Evolutionary conservation across 1,140 invertebrate species (phyloP).

Genomic region (Hyles euphorbiae): DNA sequence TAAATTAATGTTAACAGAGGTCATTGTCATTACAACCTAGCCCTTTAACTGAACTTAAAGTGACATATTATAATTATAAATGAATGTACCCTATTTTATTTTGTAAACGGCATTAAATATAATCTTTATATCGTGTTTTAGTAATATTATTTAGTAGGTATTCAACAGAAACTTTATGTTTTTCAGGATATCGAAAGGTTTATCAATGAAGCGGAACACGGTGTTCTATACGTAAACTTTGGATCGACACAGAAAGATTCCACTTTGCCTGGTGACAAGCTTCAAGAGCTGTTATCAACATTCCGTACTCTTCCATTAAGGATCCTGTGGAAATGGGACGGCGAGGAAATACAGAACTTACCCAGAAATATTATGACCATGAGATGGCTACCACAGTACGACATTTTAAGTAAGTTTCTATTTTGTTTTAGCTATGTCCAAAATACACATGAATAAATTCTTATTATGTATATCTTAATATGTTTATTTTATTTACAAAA

Average conservation of each 20-base stretch:
- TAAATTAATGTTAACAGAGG: too few species aligned
- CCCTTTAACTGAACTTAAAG: too few species aligned
- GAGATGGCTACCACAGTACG: slow-evolving; percentile 80
- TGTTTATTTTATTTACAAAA: too few species aligned
- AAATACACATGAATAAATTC: too few species aligned
- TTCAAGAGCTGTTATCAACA: slow-evolving; percentile 76
- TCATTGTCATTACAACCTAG: too few species aligned
- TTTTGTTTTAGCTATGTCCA: too few species aligned
- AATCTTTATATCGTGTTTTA: too few species aligned
- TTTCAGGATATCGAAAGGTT: slow-evolving; percentile 77
- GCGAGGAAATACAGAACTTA: slow-evolving; percentile 51
- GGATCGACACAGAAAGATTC: slow-evolving; percentile 75
- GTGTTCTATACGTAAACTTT: slow-evolving; percentile 80
- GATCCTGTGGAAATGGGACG: slow-evolving; percentile 79
- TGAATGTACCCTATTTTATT: too few species aligned
- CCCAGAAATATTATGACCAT: slow-evolving; percentile 78
- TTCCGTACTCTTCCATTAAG: slow-evolving; percentile 72
- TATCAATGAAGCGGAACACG: slow-evolving; percentile 77
- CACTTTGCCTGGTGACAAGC: slow-evolving; percentile 77
- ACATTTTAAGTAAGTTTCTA: slow-evolving; percentile 76
- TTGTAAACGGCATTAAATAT: too few species aligned
- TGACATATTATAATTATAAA: too few species aligned
- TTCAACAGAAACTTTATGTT: neutral
- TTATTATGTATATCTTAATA: too few species aligned
- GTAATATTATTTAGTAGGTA: too few species aligned